Conservation (phyloP, 2,888 invertebrate species). For the Brenthis daphne region DNA sequence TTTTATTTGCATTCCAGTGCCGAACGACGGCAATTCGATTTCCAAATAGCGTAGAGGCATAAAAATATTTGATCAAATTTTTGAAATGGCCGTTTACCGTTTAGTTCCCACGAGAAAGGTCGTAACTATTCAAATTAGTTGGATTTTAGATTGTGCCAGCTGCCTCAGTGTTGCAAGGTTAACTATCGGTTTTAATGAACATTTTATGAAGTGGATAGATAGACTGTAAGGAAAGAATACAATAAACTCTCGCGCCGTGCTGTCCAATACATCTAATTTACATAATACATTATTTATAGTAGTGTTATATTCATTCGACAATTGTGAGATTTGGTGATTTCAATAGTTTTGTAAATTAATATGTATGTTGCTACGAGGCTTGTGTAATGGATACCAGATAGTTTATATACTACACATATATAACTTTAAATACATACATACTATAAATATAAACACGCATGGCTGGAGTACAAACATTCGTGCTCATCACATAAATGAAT, state of each 20-base stretch:
- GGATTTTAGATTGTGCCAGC: conserved; percentile 37
- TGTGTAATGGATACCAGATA: no score
- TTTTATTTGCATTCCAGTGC: conserved; percentile 32
- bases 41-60: conserved; percentile 24
- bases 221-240: conserved; percentile 16
- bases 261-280: neutral
- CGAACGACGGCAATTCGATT: conserved; percentile 34
- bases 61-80: conserved; percentile 45
- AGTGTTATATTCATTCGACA: neutral
- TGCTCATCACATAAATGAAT: no score
- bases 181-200: conserved; percentile 34
- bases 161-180: conserved; percentile 37
- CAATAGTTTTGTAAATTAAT: neutral
- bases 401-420: no score
- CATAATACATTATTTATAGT: conserved; percentile 12
- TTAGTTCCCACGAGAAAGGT: conserved; percentile 51
- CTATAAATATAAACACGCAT: no score
- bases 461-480: no score
- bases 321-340: neutral
- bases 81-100: conserved; percentile 36
- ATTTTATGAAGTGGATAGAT: conserved; percentile 31
- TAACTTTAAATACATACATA: no score
- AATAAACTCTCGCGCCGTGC: conserved; percentile 9
- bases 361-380: no score
- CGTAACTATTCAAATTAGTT: conserved; percentile 45